These are phyloP conservation scores for Formica selysi DNA, from an alignment of 1,140 invertebrate genomes.

Conservation along the genomic window DNA sequence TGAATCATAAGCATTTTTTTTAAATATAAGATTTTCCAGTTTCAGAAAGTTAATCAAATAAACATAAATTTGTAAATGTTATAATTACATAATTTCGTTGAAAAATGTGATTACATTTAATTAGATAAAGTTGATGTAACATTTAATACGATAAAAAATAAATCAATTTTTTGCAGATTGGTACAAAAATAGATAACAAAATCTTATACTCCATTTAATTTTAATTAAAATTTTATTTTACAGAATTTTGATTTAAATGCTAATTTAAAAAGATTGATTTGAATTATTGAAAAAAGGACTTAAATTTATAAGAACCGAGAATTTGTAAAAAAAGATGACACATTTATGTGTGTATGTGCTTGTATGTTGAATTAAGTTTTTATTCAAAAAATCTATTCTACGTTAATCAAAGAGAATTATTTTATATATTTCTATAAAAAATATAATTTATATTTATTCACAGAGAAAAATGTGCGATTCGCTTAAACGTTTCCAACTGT, in stretches of 20 bases:
- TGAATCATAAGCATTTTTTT: neutral
- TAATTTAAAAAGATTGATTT: neutral
- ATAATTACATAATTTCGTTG: neutral
- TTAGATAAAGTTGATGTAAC: neutral
- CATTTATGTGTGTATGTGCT: too few species aligned
- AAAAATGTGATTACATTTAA: constrained; percentile 15
- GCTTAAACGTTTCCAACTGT: too few species aligned
- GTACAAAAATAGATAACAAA: constrained; percentile 1
- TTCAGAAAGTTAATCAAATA: neutral
- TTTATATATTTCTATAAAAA: neutral
- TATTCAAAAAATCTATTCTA: neutral
- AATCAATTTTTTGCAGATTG: neutral
- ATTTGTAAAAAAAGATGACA: neutral
- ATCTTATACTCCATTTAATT: neutral
- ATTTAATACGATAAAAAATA: neutral
- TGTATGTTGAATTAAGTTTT: neutral
- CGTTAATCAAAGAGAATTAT: neutral
- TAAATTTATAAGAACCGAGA: neutral
- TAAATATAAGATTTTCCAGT: neutral
- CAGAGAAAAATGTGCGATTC: neutral
- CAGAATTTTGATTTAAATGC: neutral
- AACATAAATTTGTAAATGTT: neutral
- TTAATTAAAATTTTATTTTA: constrained; percentile 11
- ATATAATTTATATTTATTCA: constrained; percentile 4
- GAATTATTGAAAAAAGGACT: neutral